phyloP scores from a whole-genome alignment of 1,140 invertebrate species.

The Euwallacea fornicatus region DNA sequence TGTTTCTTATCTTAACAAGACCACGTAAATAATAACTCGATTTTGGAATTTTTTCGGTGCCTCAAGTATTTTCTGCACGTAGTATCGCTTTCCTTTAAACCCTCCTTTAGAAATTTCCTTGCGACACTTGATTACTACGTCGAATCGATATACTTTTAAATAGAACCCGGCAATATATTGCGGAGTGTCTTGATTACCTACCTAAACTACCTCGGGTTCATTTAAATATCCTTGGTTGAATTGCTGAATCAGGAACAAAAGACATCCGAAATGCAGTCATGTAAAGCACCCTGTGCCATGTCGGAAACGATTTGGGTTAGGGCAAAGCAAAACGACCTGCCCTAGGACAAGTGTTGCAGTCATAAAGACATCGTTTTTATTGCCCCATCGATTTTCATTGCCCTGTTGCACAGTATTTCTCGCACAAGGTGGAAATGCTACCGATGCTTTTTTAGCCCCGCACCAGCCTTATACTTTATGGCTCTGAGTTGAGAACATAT shows the following conservation, averaged over 20 bases:
- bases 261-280: slow-evolving; percentile 20
- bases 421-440: slow-evolving; percentile 1
- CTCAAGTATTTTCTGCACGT: neutral
- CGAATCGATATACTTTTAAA: too few relatives aligned
- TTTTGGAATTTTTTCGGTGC: slow-evolving; percentile 5
- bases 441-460: neutral
- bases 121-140: too few relatives aligned
- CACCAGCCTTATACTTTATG: too few relatives aligned
- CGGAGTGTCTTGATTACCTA: neutral
- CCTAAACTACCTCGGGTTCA: neutral
- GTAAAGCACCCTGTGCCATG: slow-evolving; percentile 30
- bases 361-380: slow-evolving; percentile 36
- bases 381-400: slow-evolving; percentile 22
- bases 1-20: slow-evolving; percentile 22
- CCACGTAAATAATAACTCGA: slow-evolving; percentile 21
- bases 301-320: slow-evolving; percentile 33
- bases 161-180: too few relatives aligned
- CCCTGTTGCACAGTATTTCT: slow-evolving; percentile 24
- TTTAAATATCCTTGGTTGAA: slow-evolving; percentile 9
- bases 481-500: too few relatives aligned
- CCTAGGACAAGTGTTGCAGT: slow-evolving; percentile 29
- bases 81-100: neutral
- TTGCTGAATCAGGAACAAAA: slow-evolving; percentile 15
- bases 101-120: too few relatives aligned
- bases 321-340: slow-evolving; percentile 29